Conservation (phyloP, 2,797 vertebrate species). For the Acanthiza pusilla region DNA sequence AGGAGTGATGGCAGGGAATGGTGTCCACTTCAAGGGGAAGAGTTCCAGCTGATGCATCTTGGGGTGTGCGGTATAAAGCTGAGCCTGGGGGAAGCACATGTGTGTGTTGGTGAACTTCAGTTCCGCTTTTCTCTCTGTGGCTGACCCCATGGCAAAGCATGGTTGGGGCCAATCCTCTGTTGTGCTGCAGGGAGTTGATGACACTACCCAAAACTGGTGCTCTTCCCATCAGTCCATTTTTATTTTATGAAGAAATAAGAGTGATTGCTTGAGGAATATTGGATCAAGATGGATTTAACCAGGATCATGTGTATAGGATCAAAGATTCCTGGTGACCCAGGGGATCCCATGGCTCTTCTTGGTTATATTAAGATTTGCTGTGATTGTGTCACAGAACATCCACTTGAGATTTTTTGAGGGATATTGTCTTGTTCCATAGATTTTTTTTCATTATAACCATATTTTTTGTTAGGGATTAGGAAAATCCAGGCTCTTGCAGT, state of each 20-base stretch:
- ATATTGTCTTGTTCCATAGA: not conserved
- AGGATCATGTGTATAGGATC: not conserved
- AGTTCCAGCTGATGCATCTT: not conserved
- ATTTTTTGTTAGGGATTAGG: not conserved
- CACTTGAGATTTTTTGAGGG: not conserved
- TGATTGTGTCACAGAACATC: not conserved
- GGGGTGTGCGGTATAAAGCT: not conserved
- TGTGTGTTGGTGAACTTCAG: not conserved
- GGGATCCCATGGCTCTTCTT: rapidly evolving
- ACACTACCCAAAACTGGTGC: rapidly evolving
- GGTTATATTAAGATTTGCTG: not conserved
- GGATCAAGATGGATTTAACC: not conserved
- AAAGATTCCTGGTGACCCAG: not conserved
- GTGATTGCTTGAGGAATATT: not conserved
- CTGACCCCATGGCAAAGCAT: rapidly evolving
- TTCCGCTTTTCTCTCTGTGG: not conserved
- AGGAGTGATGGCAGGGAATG: not conserved
- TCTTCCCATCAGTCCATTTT: not conserved
- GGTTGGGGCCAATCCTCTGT: not conserved
- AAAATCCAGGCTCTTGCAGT: not conserved
- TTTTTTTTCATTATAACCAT: not conserved
- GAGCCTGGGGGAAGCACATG: not conserved
- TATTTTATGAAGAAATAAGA: not conserved
- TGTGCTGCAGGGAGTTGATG: not conserved
- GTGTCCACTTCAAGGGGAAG: not conserved